These are phyloP conservation scores for Gila orcuttii DNA, from an alignment of 2,113 vertebrate genomes.

Conservation along the genomic window DNA sequence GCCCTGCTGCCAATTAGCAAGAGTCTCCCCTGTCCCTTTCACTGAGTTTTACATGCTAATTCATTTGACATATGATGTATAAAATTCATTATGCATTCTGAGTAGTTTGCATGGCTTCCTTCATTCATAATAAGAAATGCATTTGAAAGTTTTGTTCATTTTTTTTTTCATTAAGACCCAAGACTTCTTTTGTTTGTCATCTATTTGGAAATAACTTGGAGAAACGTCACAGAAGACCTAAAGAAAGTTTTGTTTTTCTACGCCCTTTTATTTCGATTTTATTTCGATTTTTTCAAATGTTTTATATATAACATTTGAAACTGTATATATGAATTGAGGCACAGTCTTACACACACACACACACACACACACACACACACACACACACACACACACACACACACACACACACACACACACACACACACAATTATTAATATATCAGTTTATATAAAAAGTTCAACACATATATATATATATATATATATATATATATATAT, in stretches of 20 bases:
- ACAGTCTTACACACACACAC: too few relatives aligned
- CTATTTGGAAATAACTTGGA: neutral
- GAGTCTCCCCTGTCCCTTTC: slow-evolving; percentile 80
- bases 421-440: too few relatives aligned
- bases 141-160: slow-evolving; percentile 61
- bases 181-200: slow-evolving; percentile 52
- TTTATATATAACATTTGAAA: neutral
- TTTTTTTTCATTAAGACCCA: slow-evolving; percentile 25
- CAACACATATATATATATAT: too few relatives aligned
- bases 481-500: too few relatives aligned
- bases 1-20: slow-evolving; percentile 82
- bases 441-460: too few relatives aligned
- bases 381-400: too few relatives aligned
- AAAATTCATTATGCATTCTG: slow-evolving; percentile 85
- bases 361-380: too few relatives aligned
- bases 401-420: too few relatives aligned
- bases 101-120: slow-evolving; percentile 79
- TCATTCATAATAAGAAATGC: slow-evolving; percentile 73
- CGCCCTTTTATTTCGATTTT: too few relatives aligned
- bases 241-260: neutral
- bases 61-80: slow-evolving; percentile 84
- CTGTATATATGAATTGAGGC: too few relatives aligned
- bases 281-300: too few relatives aligned
- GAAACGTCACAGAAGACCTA: neutral
- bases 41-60: slow-evolving; percentile 83